These are phyloP conservation scores for Diceros bicornis DNA, from an alignment of 2,797 vertebrate genomes.

Conservation along the genomic window DNA sequence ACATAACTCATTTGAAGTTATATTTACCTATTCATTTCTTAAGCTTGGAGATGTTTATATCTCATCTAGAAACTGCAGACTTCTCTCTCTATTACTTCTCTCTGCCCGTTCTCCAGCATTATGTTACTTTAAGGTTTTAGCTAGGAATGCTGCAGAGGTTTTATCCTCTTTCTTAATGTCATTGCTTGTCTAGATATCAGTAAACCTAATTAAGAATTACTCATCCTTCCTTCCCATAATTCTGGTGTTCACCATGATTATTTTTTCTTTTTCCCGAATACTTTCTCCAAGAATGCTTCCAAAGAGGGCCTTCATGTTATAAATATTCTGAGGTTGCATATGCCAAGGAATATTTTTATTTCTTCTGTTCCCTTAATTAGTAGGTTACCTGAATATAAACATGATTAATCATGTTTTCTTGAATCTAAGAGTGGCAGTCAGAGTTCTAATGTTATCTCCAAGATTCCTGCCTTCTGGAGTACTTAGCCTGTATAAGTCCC, in stretches of 20 bases:
- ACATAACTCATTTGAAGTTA: background rate
- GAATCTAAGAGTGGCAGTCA: background rate
- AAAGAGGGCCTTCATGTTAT: background rate
- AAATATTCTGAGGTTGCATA: background rate
- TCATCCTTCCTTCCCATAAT: background rate
- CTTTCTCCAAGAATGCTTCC: background rate
- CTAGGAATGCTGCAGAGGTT: background rate
- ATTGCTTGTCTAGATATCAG: background rate
- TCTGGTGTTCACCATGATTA: background rate
- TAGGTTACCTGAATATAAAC: background rate
- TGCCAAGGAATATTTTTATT: background rate
- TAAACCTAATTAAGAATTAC: background rate
- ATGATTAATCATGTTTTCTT: background rate
- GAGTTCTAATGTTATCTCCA: background rate
- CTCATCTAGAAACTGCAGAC: background rate
- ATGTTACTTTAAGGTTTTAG: background rate
- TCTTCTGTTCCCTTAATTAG: background rate
- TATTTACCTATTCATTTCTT: background rate
- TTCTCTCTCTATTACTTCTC: background rate
- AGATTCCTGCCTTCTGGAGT: background rate
- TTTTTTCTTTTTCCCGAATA: background rate
- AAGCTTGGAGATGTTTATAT: background rate
- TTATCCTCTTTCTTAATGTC: background rate
- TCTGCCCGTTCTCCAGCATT: background rate
- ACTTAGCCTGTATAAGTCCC: background rate